Evolutionary conservation across 2,888 invertebrate species (phyloP), one percentile per base, ranked within the genome.

Genomic region (Monochamus alternatus): DNA sequence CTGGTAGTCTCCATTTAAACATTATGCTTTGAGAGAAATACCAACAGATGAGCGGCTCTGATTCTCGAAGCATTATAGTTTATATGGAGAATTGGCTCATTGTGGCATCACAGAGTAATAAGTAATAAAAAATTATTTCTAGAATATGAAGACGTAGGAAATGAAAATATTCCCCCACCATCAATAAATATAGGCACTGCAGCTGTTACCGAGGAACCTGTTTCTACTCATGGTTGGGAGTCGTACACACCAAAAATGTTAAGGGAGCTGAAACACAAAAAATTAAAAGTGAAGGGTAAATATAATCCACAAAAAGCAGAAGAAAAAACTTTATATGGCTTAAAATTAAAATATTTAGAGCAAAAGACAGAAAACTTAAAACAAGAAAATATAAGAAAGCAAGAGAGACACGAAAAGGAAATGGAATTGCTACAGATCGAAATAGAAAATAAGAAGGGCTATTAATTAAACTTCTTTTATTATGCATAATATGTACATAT

Each of bases 321-420:
- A 59, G 59, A 59, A 59, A 59, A 59, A 31, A 59, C 59, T 59
- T 59, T 59, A 14, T 59, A 59, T 30, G 30, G 30, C 4, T 9
- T 59, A 10, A 59, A 59, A 59, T 30, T 9, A 10, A 14, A 59
- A 30, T 59, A 59, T 59, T 59, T 59, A 59, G 30, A 59, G 10
- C 59, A 59, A 30, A 31, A 59, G 8, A 30, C 22, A 30, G 30
- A 59, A 31, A 59, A 12, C n/a, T 52, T 52, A n/a, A 9, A 52
- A n/a, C 52, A 52, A 52, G 52, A 52, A 52, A n/a, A 52, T 12
- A n/a, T n/a, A 52, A 52, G 52, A 52, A 52, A 52, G 12, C 52
- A 52, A 52, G 52, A 52, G 3, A 52, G 52, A n/a, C 52, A 52
- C 12, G 52, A 52, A n/a, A 52, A 52, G 52, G n/a, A 52, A 52